phyloP scores from a whole-genome alignment of 1,140 invertebrate genomes.

The Eubasilissa regina region DNA sequence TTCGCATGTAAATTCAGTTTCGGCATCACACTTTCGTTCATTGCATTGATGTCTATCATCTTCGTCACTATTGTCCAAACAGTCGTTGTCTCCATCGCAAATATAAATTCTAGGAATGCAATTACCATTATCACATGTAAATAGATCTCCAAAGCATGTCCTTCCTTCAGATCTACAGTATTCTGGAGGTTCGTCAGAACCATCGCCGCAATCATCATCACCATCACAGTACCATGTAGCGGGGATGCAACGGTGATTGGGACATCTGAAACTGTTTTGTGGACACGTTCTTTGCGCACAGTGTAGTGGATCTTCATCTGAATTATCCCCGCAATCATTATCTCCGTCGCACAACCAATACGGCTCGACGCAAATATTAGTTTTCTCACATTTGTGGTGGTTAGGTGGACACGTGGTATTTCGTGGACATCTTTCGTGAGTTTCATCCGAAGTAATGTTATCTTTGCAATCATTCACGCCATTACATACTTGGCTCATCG shows the following conservation, averaged over 20 bases:
- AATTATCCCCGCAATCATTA: constrained; percentile 97
- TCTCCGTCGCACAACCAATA: constrained; percentile 95
- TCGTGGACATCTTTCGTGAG: constrained; percentile 86
- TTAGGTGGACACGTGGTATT: constrained; percentile 91
- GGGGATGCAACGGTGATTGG: constrained; percentile 89
- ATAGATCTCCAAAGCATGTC: constrained; percentile 95
- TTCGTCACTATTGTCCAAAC: constrained; percentile 93
- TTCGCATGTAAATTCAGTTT: constrained; percentile 92
- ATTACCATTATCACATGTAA: constrained; percentile 97
- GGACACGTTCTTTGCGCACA: constrained; percentile 92
- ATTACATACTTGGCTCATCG: constrained; percentile 90
- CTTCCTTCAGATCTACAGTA: constrained; percentile 95
- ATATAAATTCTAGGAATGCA: constrained; percentile 97
- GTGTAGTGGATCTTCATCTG: constrained; percentile 92
- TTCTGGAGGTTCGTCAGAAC: constrained; percentile 90
- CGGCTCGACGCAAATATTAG: constrained; percentile 95
- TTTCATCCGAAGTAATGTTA: constrained; percentile 92
- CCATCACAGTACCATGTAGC: constrained; percentile 95
- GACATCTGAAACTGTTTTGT: constrained; percentile 91
- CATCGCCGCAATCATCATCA: constrained; percentile 92
- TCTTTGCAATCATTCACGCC: constrained; percentile 96
- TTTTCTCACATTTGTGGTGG: constrained; percentile 92
- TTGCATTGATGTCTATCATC: constrained; percentile 93
- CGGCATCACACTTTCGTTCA: constrained; percentile 91
- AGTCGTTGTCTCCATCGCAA: constrained; percentile 96